These are phyloP conservation scores for Perca fluviatilis DNA, from an alignment of 2,113 vertebrate species.

Conservation along the genomic window DNA sequence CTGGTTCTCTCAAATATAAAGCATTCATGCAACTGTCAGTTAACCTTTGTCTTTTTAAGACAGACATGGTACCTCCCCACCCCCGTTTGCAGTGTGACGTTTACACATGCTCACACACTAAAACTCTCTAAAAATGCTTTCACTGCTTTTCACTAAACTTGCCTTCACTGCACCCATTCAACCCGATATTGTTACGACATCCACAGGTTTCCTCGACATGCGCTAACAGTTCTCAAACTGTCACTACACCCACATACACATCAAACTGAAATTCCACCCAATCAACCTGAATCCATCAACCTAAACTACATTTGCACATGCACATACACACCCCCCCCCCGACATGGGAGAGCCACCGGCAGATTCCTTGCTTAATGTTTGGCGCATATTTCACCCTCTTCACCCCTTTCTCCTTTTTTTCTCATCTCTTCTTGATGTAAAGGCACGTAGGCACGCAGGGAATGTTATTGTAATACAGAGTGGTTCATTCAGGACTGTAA, in stretches of 20 bases:
- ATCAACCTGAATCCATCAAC: constrained; percentile 49
- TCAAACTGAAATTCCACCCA: constrained; percentile 67
- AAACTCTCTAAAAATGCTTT: constrained; percentile 31
- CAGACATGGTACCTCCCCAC: background rate
- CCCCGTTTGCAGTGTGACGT: background rate
- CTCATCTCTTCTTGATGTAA: constrained; percentile 66
- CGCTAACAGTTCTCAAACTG: constrained; percentile 76
- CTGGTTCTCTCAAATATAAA: constrained; percentile 21
- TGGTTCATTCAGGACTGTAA: constrained; percentile 83
- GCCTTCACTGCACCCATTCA: constrained; percentile 52
- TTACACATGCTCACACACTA: background rate
- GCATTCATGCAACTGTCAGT: constrained; percentile 20
- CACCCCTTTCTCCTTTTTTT: constrained; percentile 20
- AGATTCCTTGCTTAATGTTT: constrained; percentile 65
- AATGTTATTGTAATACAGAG: constrained; percentile 84
- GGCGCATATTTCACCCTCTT: constrained; percentile 61
- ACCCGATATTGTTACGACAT: constrained; percentile 60
- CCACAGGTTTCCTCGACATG: constrained; percentile 56
- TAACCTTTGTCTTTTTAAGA: constrained; percentile 48
- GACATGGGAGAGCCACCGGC: constrained; percentile 77
- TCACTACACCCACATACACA: constrained; percentile 72
- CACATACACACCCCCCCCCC: background rate
- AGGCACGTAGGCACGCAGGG: constrained; percentile 72
- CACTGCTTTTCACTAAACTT: background rate
- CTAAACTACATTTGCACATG: constrained; percentile 33